These are phyloP conservation scores for Plagodis dolabraria DNA, from an alignment of 2,888 invertebrate genomes.

Conservation along the genomic window DNA sequence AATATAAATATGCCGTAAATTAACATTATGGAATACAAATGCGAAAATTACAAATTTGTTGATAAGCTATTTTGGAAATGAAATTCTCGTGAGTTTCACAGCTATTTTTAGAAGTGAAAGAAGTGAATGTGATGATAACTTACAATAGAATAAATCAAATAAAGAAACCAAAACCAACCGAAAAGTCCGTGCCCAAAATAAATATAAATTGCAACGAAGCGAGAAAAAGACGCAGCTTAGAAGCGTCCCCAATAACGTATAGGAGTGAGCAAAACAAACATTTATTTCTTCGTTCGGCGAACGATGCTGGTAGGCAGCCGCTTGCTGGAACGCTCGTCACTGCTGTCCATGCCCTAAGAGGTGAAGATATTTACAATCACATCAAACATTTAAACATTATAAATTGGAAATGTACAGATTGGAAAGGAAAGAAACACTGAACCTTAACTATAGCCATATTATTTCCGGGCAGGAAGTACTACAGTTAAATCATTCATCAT, in stretches of 20 bases:
- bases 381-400: constrained; percentile 20
- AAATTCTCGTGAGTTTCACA: no score
- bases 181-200: constrained; percentile 32
- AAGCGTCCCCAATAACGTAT: constrained; percentile 25
- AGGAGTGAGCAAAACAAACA: constrained; percentile 64
- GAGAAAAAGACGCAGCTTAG: constrained; percentile 25
- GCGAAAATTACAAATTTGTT: no score
- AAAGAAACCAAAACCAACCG: constrained; percentile 16
- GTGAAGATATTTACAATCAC: constrained; percentile 53
- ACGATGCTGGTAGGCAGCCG: constrained; percentile 76
- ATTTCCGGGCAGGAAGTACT: no score
- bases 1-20: no score
- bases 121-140: background rate
- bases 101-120: no score
- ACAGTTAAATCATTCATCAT: no score
- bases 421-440: background rate
- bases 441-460: no score
- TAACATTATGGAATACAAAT: no score
- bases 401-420: constrained; percentile 15
- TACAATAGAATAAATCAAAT: constrained; percentile 15
- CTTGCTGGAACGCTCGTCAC: constrained; percentile 71
- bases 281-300: constrained; percentile 82
- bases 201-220: constrained; percentile 21
- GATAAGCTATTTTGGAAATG: no score
- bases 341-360: constrained; percentile 75